phyloP scores from a whole-genome alignment of 1,140 invertebrate species.

The Agrilus planipennis region DNA sequence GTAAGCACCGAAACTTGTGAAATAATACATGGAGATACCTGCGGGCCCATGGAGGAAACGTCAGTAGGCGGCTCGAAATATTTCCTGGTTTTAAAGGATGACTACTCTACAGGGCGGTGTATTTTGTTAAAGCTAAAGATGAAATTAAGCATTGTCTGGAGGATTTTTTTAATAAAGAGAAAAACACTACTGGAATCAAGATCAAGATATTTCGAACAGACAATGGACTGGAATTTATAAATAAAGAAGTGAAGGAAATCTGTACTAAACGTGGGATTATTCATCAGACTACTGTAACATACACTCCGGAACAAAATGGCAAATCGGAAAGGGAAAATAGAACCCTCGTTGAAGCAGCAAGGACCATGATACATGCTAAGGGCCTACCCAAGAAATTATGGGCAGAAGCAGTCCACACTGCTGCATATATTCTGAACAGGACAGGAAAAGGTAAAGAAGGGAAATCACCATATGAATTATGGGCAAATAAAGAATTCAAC shows the following conservation, averaged over 20 bases:
- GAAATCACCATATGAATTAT: constrained; percentile 31
- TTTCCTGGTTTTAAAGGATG: constrained; percentile 30
- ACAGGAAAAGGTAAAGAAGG: constrained; percentile 25
- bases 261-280: constrained; percentile 21
- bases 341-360: constrained; percentile 35
- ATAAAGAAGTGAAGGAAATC: constrained; percentile 26
- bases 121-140: constrained; percentile 20
- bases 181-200: constrained; percentile 27
- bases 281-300: constrained; percentile 30
- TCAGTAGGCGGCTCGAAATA: constrained; percentile 28
- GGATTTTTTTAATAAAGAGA: constrained; percentile 27
- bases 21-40: constrained; percentile 34
- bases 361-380: constrained; percentile 23
- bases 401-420: constrained; percentile 33
- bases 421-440: constrained; percentile 31
- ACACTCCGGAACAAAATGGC: constrained; percentile 34
- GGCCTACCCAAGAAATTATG: constrained; percentile 26
- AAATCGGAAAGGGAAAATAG: constrained; percentile 33
- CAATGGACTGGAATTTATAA: constrained; percentile 35
- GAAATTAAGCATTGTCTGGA: constrained; percentile 14
- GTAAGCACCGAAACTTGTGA: constrained; percentile 21
- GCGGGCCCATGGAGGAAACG: constrained; percentile 32
- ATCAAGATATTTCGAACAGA: constrained; percentile 33
- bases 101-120: constrained; percentile 22
- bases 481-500: constrained; percentile 20